Percentiles rank a stretch among this genome's conserved stretches.
Evolutionary conservation across 1,140 invertebrate species (phyloP).

Genomic region (Drosophila dunni): DNA sequence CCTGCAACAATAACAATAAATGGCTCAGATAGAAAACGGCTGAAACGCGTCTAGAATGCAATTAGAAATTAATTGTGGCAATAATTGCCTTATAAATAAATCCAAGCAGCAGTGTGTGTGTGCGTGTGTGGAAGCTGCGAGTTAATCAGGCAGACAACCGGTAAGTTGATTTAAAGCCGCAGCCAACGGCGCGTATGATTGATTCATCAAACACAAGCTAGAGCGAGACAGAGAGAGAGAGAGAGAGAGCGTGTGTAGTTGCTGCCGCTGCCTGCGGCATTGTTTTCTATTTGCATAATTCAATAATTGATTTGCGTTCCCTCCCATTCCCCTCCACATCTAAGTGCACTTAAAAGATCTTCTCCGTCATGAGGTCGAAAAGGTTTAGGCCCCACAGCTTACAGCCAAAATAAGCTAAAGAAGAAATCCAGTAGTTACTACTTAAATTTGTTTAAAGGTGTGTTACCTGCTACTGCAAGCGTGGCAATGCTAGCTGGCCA

Average conservation of each 20-base stretch:
- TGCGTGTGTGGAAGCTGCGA: constrained; percentile 50
- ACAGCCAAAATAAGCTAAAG: not conserved
- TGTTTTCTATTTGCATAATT: constrained; percentile 64
- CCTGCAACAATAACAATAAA: constrained; percentile 20
- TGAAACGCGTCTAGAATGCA: constrained; percentile 48
- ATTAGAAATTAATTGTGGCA: constrained; percentile 79
- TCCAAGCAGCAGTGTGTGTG: constrained; percentile 28
- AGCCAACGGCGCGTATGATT: constrained; percentile 73
- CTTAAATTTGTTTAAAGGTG: too few relatives aligned
- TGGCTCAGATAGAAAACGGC: constrained; percentile 13
- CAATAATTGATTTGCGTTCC: constrained; percentile 54
- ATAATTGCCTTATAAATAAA: constrained; percentile 82
- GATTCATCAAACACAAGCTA: constrained; percentile 46
- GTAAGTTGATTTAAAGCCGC: constrained; percentile 64
- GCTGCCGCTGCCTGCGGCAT: constrained; percentile 34
- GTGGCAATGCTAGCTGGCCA: not conserved
- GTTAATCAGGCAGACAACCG: constrained; percentile 56
- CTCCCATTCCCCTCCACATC: not conserved
- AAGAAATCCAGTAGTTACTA: not conserved
- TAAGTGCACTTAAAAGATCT: not conserved
- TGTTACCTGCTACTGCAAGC: not conserved
- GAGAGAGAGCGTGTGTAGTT: not conserved
- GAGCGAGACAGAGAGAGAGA: not conserved
- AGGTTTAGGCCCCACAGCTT: not conserved
- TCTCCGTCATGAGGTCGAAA: not conserved